These are phyloP conservation scores for Lepus townsendii DNA, from an alignment of 2,797 vertebrate species.

Conservation along the genomic window DNA sequence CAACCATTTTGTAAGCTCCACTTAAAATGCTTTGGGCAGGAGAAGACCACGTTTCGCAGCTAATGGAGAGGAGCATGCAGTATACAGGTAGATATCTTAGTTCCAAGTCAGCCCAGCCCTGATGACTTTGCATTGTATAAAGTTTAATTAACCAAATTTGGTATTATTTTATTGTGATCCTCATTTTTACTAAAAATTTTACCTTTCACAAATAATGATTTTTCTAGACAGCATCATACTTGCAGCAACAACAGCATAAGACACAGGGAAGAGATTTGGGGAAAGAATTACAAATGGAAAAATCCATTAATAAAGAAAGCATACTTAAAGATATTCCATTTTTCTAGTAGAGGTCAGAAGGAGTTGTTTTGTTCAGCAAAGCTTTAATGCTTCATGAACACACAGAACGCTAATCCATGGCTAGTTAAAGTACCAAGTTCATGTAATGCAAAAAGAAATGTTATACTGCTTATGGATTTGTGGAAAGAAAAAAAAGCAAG, in stretches of 20 bases:
- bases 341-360: constrained; percentile 83
- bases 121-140: constrained; percentile 31
- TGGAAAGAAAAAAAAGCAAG: constrained; percentile 14
- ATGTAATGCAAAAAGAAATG: constrained; percentile 77
- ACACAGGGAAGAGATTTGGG: constrained; percentile 60
- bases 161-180: constrained; percentile 55
- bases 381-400: constrained; percentile 86
- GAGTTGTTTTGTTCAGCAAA: constrained; percentile 84
- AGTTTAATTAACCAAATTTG: constrained; percentile 11
- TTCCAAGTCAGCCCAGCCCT: constrained; percentile 29
- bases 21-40: neutral
- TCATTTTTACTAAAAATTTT: constrained; percentile 58
- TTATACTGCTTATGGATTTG: constrained; percentile 76
- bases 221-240: constrained; percentile 51
- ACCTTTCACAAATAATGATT: constrained; percentile 66
- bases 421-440: constrained; percentile 87
- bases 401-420: constrained; percentile 86
- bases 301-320: constrained; percentile 80
- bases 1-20: neutral
- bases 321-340: constrained; percentile 81
- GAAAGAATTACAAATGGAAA: constrained; percentile 73
- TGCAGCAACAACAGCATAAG: constrained; percentile 67
- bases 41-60: neutral
- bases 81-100: constrained; percentile 25
- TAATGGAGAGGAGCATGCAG: constrained; percentile 4